Base-by-base conservation (phyloP, 2,888 invertebrate species). In the Epirrita christyi region DNA sequence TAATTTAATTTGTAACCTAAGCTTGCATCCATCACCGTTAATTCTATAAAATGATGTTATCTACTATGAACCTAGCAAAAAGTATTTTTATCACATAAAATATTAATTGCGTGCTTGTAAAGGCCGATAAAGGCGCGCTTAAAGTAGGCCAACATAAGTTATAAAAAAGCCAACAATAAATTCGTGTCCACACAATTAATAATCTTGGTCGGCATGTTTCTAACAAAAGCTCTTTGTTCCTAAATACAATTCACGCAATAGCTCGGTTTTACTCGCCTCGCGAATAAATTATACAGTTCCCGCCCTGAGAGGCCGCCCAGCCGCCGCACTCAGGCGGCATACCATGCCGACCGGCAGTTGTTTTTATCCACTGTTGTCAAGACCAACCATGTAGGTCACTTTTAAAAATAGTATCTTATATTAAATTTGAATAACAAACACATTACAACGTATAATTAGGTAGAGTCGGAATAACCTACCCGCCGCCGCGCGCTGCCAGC, bases 181-280 rank as follows among this genome's bases (percentile, higher is more conserved):
- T 55, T 56, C 44, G 41, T 64, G 52, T 49, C 49, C 55, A 60
- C 55, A 58, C 59, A 58, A 64, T 64, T 63, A 55, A 63, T 59
- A 60, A 56, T 53, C 45, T 54, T 50, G 54, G 57, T 57, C 48
- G 55, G 56, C 59, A 64, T 62, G 63, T 64, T 66, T 64, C 61
- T 59, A 64, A 61, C 68, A 64, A 71, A 71, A 72, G 66, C 67
- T 78, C 80, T 83, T 83, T 83, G 81, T 83, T 81, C 76, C 53
- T 65, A 56, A 49, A 59, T 65, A 75, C 65, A 71, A 68, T 72
- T 75, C 82, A 83, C 81, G 82, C 82, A 82, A 81, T 71, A 70
- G 70, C 65, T 72, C 57, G 68, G 66, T 65, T 67, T 67, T 65
- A 66, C 68, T 67, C 64, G 64, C 66, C 54, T 62, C 48, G 45